Evolutionary conservation across 30 jellyfish, hydroid and myxozoan genomes (phyloP), one percentile per base, ranked within the genome.

Genomic region (Calvadosia cruxmelitensis): DNA sequence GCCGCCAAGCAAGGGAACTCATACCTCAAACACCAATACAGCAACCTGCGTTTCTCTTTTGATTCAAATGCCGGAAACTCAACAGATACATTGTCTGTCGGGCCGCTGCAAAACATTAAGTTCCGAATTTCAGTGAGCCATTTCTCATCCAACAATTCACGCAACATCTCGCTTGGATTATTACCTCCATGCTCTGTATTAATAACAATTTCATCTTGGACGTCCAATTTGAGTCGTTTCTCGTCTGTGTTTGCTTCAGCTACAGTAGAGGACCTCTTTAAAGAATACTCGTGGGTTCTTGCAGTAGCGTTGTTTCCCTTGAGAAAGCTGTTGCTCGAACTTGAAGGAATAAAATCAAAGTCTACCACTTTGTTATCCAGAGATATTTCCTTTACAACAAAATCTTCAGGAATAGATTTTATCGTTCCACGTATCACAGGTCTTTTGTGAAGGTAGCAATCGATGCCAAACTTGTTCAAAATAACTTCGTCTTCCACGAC

Each of bases 361-460:
- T 64, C 78, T n/a, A 81, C 78, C 27, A 76, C 68, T 24, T 36
- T 64, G 1, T 89, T 92, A 35, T 76, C 69, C 27, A 69, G 33
- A 36, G 52, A 75, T 3, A 84, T 70, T 63, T 84, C 95, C 10
- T 71, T 50, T n/a, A 84, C 95, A 66, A 51, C 85, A 65, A 84
- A 84, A 61, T 84, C 95, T 30, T 68, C 31, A 49, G 77, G 61
- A 1, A 50, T 52, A 50, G 2, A 33, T 52, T 84, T 84, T n/a
- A 84, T 51, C 15, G 48, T 70, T 27, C 95, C 95, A 48, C 28
- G 20, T 36, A 84, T 62, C 1, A 34, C 63, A 20, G 49, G 64
- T 16, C 67, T 64, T 3, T 29, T 33, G 53, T 76, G 27, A 35
- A 63, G 66, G 35, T 42, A 84, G 73, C 83, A 64, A 64, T 77